Evolutionary conservation across 2,113 vertebrate species (phyloP), one percentile per base, ranked within the genome.

Genomic region (Nibea albiflora): DNA sequence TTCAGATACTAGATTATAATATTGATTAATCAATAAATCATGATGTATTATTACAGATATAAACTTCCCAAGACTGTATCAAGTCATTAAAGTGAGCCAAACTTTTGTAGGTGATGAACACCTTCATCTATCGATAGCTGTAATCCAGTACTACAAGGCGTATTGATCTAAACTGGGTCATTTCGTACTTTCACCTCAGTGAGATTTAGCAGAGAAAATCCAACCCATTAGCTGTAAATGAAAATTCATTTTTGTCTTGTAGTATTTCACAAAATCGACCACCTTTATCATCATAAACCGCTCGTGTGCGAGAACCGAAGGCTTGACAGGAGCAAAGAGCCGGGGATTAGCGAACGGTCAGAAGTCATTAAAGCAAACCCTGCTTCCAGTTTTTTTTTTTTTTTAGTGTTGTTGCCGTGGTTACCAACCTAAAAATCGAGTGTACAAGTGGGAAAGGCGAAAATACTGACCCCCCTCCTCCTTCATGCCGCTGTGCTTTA

Each of bases 401-500:
- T 26, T 26, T 26, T 28, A 1, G 1, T 24, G 49, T 44, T 73
- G 39, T 56, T 47, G 3, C 35, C 63, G 11, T 78, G 28, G 39
- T 58, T 39, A 56, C 19, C 1, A 10, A 60, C 22, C 47, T 76
- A 5, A 62, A 62, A 79, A 28, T 54, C 14, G 11, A 79, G 14
- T 22, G 22, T 65, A 19, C 58, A 5, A 46, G 31, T 60, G 69
- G 62, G 60, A 22, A 60, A 60, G 60, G 31, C 39, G 42, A 16
- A 3, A 17, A 65, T 76, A 82, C 50, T 93, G 81, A 94, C 88
- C 82, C 74, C 20, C 35, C 35, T 35, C 35, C 35, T 35, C 35
- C 35, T 35, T 90, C 80, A 66, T 91, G 85, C 91, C 46, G 75
- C 88, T 94, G 93, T 95, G 92, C 92, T 95, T 96, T 96, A 20